Evolutionary conservation across 2,797 vertebrate species (phyloP), one percentile per base, ranked within the genome.

Genomic region (Trematomus bernacchii): DNA sequence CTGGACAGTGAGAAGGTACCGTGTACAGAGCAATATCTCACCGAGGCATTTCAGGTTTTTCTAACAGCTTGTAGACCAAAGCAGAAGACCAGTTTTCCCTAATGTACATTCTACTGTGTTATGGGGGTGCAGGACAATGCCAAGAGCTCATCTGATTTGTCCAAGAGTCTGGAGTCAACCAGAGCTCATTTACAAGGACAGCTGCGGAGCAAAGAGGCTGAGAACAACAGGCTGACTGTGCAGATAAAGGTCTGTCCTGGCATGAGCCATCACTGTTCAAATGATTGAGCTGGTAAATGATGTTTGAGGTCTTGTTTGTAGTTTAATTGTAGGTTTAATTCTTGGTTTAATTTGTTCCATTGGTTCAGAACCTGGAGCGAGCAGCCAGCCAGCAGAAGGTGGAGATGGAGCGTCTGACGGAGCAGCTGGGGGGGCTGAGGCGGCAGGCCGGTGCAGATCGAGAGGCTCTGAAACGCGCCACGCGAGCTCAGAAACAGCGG

Each of bases 1-100:
- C 89, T 98, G 82, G 94, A 97, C 6, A 83, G 91, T 55, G 97
- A 98, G 87, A 98, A 97, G 96, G 98, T 99, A 93, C 61, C 15
- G 30, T 69, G 1, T 58, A 64, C 47, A 8, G 43, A 65, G 14
- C 10, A 50, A 10, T 19, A 12, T 47, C 14, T n/a, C 42, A 30
- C 37, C 11, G 44, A 40, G 4, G 16, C 5, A 15, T 75, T 57
- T 23, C 2, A 44, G 52, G 7, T 5, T 63, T 44, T 23, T 37
- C 4, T 33, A 9, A 48, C 62, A 65, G 30, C 21, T 12, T 62
- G 13, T n/a, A 40, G 46, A 16, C 23, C 27, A 19, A 46, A 71
- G 9, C 12, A 65, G 2, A 55, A 51, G 42, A 42, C 13, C 4
- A 27, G 3, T 60, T 44, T 43, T 60, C 3, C 13, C 4, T 76